Evolutionary conservation across 2,888 invertebrate genomes (phyloP).

Genomic region (Branchipolynoe longqiensis): DNA sequence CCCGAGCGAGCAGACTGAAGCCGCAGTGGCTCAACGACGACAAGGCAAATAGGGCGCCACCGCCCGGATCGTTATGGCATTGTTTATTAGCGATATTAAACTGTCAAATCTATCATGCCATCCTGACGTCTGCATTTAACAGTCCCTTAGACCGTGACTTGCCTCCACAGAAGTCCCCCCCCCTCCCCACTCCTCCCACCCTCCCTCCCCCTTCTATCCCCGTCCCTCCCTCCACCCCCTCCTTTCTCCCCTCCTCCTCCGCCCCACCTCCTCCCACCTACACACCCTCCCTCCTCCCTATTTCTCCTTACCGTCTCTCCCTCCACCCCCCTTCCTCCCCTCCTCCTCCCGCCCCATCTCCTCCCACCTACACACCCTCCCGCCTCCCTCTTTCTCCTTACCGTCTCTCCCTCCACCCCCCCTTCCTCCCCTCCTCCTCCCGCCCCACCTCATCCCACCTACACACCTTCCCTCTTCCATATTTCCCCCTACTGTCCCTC

Average conservation of each 20-base stretch:
- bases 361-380: neutral
- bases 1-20: too few relatives aligned
- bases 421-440: neutral
- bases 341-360: neutral
- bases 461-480: neutral
- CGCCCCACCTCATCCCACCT: neutral
- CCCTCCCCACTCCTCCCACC: neutral
- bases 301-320: neutral
- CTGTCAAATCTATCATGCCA: slow-evolving; percentile 38
- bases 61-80: neutral
- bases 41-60: neutral
- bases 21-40: neutral
- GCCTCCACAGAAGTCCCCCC: neutral
- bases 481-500: too few relatives aligned
- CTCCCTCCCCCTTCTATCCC: neutral
- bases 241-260: neutral
- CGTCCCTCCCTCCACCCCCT: neutral
- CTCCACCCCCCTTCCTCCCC: neutral
- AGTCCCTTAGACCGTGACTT: slow-evolving; percentile 18
- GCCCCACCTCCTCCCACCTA: neutral
- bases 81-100: slow-evolving; percentile 23
- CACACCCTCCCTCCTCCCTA: neutral
- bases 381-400: too few relatives aligned
- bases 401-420: neutral
- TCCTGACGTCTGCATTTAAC: slow-evolving; percentile 45